phyloP scores from a whole-genome alignment of 2,113 vertebrate species.

The Coturnix japonica region DNA sequence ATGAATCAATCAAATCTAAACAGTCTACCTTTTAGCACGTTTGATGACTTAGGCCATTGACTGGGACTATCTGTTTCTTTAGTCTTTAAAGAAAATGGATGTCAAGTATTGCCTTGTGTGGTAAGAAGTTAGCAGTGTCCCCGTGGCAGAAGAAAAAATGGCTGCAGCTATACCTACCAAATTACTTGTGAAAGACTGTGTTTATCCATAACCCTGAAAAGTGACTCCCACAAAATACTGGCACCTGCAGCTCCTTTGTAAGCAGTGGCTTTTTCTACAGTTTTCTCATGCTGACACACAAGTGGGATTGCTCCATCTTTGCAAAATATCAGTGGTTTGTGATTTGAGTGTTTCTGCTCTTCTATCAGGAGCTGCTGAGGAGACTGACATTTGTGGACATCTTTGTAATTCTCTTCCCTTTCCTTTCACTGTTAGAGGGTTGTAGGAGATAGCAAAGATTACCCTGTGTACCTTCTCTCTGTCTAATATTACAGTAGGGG shows the following conservation, averaged over 20 bases:
- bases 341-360: background rate
- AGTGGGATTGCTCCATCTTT: background rate
- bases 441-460: background rate
- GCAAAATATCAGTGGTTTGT: background rate
- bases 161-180: background rate
- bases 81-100: background rate
- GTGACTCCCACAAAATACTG: background rate
- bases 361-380: background rate
- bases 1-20: background rate
- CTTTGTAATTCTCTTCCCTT: background rate
- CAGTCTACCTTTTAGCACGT: background rate
- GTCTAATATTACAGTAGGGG: background rate
- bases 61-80: background rate
- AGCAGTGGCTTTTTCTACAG: background rate
- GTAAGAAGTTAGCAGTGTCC: background rate
- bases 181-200: background rate
- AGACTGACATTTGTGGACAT: background rate
- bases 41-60: background rate
- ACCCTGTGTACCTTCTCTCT: background rate
- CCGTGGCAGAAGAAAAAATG: background rate
- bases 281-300: background rate
- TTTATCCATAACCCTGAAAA: background rate
- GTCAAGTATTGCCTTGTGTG: background rate
- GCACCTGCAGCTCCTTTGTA: background rate
- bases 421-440: background rate